A percentile compares a stretch with the other conserved stretches of the same genome.
These are phyloP conservation scores for Brachionus calyciflorus DNA, from an alignment of 1,140 invertebrate genomes.

Conservation along the genomic window DNA sequence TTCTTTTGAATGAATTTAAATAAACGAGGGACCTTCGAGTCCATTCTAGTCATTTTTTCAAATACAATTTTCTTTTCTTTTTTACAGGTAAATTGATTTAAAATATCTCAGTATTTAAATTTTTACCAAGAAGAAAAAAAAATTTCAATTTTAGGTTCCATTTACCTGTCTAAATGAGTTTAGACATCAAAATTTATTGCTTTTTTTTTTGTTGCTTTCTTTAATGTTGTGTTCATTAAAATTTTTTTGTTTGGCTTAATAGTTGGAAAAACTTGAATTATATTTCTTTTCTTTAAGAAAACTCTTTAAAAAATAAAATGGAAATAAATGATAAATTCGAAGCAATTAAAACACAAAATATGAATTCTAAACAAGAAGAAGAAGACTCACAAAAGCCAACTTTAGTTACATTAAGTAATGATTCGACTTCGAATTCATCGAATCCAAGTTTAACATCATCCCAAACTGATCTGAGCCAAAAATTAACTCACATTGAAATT, in stretches of 20 bases:
- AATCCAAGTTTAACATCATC: background rate
- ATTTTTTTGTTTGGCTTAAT: no score
- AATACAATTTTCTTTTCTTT: no score
- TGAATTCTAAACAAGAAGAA: no score
- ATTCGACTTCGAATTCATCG: slow-evolving; percentile 3
- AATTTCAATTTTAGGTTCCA: background rate
- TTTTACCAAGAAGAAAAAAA: no score
- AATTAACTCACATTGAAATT: background rate
- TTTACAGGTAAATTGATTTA: slow-evolving; percentile 32
- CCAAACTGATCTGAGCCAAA: background rate
- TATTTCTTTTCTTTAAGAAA: background rate
- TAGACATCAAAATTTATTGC: background rate
- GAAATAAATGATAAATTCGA: slow-evolving; percentile 33
- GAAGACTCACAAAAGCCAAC: background rate
- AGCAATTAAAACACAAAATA: background rate
- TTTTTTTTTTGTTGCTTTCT: background rate
- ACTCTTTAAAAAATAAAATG: background rate
- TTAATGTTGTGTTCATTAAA: no score
- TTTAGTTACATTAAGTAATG: background rate
- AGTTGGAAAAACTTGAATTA: no score
- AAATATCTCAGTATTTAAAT: no score
- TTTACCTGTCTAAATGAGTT: slow-evolving; percentile 28
- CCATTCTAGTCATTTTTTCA: no score
- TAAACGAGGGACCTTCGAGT: no score
- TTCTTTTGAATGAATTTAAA: no score